phyloP scores from a whole-genome alignment of 2,797 vertebrate genomes.

The Ispidina lecontei region DNA sequence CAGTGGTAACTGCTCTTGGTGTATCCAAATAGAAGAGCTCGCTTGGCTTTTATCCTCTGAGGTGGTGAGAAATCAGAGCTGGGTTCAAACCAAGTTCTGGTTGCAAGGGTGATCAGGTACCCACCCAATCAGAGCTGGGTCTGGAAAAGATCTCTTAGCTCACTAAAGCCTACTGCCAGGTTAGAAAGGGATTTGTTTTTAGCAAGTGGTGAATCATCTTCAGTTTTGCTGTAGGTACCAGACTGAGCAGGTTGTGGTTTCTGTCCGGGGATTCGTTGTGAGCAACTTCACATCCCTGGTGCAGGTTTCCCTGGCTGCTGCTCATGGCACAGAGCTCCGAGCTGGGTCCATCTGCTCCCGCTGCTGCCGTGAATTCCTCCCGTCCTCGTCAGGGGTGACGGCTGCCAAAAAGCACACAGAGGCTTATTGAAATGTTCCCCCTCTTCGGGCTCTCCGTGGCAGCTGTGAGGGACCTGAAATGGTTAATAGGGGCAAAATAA shows the following conservation, averaged over 20 bases:
- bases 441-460: conserved; percentile 4
- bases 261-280: accelerated
- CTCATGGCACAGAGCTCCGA: neutral
- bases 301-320: neutral
- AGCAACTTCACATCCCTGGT: neutral
- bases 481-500: conserved; percentile 30
- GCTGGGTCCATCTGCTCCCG: neutral
- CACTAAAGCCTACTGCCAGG: neutral
- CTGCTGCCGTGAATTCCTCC: neutral
- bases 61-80: neutral
- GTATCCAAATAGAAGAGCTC: neutral
- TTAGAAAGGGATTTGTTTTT: neutral
- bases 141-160: neutral
- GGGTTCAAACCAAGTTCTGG: neutral
- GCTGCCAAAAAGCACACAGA: conserved; percentile 15
- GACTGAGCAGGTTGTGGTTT: neutral
- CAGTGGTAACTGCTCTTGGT: neutral
- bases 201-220: neutral
- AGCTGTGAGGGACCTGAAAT: conserved; percentile 25
- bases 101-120: accelerated
- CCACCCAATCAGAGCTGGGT: neutral
- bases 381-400: accelerated
- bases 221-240: neutral
- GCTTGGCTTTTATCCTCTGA: neutral
- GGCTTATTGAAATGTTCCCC: neutral